Conservation (phyloP, 2,888 invertebrate species). For the Pilophorus perplexus region DNA sequence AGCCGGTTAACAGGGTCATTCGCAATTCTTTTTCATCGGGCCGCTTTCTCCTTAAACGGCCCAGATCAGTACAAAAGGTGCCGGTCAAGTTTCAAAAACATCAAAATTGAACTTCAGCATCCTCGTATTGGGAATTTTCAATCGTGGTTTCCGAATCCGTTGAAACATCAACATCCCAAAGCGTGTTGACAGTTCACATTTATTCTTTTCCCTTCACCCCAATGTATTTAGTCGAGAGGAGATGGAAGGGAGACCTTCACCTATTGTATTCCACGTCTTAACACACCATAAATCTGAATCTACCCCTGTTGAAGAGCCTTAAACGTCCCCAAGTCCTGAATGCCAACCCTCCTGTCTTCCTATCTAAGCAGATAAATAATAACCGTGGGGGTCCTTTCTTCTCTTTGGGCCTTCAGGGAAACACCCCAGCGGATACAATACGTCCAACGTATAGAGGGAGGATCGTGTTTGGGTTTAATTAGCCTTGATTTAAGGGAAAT, state of each 20-base stretch:
- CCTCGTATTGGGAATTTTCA: not conserved
- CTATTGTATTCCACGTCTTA: slow-evolving; percentile 20
- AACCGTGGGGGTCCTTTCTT: not conserved
- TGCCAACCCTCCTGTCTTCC: slow-evolving; percentile 3
- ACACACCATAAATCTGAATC: slow-evolving; percentile 33
- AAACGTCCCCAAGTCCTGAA: slow-evolving; percentile 2
- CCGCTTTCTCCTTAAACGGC: too few relatives aligned
- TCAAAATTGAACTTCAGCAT: not conserved
- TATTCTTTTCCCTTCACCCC: not conserved
- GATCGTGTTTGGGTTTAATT: slow-evolving; percentile 20
- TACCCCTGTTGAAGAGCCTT: slow-evolving; percentile 18
- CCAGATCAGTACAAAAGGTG: too few relatives aligned
- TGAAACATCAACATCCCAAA: not conserved
- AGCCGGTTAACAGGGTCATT: too few relatives aligned
- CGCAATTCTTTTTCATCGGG: too few relatives aligned
- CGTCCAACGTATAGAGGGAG: slow-evolving; percentile 6
- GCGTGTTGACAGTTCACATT: slow-evolving; percentile 20
- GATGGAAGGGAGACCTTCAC: not conserved
- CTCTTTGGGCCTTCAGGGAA: not conserved
- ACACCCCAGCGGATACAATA: not conserved
- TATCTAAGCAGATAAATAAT: slow-evolving; percentile 18
- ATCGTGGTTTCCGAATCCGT: not conserved
- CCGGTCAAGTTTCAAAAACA: not conserved
- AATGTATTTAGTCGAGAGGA: slow-evolving; percentile 1
- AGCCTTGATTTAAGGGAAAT: slow-evolving; percentile 8